A percentile compares a stretch with the other conserved stretches of the same genome.
phyloP scores from a whole-genome alignment of 2,888 invertebrate genomes.

The Oxystoma pomonae region DNA sequence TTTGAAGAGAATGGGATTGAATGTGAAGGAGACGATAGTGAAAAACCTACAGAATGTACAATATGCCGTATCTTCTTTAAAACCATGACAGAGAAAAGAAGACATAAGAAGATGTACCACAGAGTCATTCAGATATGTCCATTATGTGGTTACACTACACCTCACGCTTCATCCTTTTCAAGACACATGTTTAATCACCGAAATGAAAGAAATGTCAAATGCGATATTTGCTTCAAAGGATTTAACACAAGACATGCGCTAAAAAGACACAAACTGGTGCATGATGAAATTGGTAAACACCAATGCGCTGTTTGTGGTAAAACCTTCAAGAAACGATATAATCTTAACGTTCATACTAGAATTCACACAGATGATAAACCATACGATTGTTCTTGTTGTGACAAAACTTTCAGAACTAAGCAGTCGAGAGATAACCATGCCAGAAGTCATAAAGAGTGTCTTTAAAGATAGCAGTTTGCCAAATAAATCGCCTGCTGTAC shows the following conservation, averaged over 20 bases:
- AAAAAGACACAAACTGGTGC: conserved; percentile 48
- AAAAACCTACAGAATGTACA: not conserved
- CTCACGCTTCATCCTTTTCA: not conserved
- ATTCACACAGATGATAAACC: conserved; percentile 27
- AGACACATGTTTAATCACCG: conserved; percentile 42
- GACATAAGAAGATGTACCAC: not conserved
- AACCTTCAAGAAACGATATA: conserved; percentile 47
- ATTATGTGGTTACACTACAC: not conserved
- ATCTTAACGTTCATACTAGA: conserved; percentile 35
- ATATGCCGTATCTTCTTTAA: not conserved
- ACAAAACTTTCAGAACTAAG: conserved; percentile 33
- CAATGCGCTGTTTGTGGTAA: conserved; percentile 51
- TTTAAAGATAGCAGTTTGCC: too few relatives aligned
- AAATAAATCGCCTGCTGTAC: too few relatives aligned
- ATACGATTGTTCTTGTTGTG: conserved; percentile 25
- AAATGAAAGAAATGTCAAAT: conserved; percentile 44
- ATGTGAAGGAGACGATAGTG: not conserved
- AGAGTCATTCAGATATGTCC: not conserved
- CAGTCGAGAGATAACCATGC: conserved; percentile 25
- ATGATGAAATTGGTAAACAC: conserved; percentile 42
- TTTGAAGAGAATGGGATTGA: not conserved
- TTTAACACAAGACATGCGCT: conserved; percentile 47
- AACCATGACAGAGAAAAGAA: not conserved
- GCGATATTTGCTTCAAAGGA: conserved; percentile 49
- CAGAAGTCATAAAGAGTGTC: conserved; percentile 15